These are phyloP conservation scores for Syngnathus rostellatus DNA, from an alignment of 2,797 vertebrate genomes.

Conservation along the genomic window DNA sequence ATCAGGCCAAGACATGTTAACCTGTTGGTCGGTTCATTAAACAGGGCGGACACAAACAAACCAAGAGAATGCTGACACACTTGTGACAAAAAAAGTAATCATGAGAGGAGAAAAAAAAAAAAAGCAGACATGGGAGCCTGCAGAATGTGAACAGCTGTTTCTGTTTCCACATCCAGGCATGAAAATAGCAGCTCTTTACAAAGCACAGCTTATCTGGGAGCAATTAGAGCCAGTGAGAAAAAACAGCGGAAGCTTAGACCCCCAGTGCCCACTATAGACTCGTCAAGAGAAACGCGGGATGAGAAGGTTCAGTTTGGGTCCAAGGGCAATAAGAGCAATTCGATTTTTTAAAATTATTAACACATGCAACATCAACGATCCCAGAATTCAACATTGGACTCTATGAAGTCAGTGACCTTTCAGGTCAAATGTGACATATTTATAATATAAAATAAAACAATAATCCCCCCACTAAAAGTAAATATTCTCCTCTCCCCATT, in stretches of 20 bases:
- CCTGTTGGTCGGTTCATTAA: not conserved
- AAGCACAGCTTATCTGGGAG: constrained; percentile 48
- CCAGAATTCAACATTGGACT: not conserved
- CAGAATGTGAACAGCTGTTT: constrained; percentile 66
- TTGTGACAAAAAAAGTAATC: constrained; percentile 31
- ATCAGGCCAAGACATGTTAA: not conserved
- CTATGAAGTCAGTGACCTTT: not conserved
- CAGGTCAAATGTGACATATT: not conserved
- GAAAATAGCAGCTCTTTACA: constrained; percentile 62
- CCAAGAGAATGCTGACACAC: constrained; percentile 52
- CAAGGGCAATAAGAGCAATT: not conserved
- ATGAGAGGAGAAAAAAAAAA: constrained; percentile 38
- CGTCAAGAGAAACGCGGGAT: not conserved
- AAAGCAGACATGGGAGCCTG: constrained; percentile 50
- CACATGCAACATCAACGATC: not conserved
- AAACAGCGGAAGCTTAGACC: constrained; percentile 19
- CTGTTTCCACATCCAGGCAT: constrained; percentile 49
- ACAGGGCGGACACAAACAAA: constrained; percentile 18
- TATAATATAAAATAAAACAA: not conserved
- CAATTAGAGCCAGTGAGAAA: constrained; percentile 46
- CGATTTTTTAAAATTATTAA: not conserved
- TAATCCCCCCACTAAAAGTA: not conserved
- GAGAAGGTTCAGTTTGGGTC: not conserved
- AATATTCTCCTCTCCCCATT: not conserved
- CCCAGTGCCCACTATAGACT: constrained; percentile 31